Conservation (phyloP, 1,140 invertebrate genomes). For the Holotrichia oblita region DNA sequence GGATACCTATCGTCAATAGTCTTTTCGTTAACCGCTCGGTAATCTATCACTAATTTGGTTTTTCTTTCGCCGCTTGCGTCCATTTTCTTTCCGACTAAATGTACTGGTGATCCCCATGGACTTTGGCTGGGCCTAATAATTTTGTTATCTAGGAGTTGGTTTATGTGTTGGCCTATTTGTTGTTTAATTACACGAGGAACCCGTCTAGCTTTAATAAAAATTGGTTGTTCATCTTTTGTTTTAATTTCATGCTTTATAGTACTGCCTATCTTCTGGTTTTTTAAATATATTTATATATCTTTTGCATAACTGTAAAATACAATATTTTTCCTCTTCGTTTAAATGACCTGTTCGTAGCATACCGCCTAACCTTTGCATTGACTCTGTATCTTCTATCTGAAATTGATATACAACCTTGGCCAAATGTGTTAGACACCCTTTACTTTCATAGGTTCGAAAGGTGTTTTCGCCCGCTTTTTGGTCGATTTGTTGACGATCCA, state of each 20-base stretch:
- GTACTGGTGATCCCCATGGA: no score
- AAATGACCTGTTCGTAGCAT: constrained; percentile 16
- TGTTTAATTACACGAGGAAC: background rate
- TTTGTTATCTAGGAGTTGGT: background rate
- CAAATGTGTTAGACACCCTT: no score
- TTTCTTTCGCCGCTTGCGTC: constrained; percentile 50
- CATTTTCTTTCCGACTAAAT: no score
- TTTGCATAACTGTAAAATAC: constrained; percentile 24
- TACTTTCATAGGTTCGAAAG: no score
- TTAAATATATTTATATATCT: constrained; percentile 22
- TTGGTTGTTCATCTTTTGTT: constrained; percentile 35
- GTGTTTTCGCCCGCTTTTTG: no score
- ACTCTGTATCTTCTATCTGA: background rate
- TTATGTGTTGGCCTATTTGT: constrained; percentile 18
- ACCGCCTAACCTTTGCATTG: background rate
- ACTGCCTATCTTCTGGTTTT: background rate
- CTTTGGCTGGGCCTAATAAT: no score
- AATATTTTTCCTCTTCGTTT: background rate
- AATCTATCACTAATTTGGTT: constrained; percentile 58
- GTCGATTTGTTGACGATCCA: no score
- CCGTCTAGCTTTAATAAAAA: background rate
- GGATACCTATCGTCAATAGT: constrained; percentile 61
- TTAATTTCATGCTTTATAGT: constrained; percentile 15
- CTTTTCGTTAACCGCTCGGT: constrained; percentile 55
- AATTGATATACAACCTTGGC: no score